Percentiles rank a stretch among this genome's conserved stretches.
Conservation (phyloP, 2,113 vertebrate species). For the Cettia cetti region DNA sequence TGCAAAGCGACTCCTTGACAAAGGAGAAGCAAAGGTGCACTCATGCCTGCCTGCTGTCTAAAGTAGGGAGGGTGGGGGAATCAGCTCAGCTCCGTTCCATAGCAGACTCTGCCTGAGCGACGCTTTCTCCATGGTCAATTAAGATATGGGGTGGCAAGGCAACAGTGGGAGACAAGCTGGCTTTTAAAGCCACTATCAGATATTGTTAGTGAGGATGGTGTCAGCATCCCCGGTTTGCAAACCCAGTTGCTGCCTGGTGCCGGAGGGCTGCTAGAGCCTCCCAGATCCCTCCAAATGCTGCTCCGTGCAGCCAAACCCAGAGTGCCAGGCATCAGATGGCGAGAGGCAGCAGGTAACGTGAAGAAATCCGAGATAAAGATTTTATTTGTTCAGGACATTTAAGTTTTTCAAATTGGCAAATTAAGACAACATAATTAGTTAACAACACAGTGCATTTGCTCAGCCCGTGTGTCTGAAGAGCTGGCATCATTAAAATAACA, state of each 20-base stretch:
- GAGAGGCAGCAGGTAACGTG: not conserved
- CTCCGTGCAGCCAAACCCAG: not conserved
- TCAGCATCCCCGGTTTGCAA: not conserved
- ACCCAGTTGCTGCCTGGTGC: not conserved
- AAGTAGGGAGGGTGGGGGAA: not conserved
- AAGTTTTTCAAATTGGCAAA: conserved; percentile 50
- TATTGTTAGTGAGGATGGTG: not conserved
- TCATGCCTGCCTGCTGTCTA: not conserved
- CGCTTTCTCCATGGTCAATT: not conserved
- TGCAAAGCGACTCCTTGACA: not conserved
- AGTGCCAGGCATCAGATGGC: not conserved
- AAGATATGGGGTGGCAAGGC: not conserved
- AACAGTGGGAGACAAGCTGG: not conserved
- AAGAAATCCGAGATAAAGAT: conserved; percentile 28
- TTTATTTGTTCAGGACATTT: conserved; percentile 61
- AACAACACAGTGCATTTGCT: conserved; percentile 29
- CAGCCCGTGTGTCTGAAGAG: not conserved
- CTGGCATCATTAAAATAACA: conserved; percentile 36
- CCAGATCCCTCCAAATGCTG: not conserved
- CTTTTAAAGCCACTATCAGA: not conserved
- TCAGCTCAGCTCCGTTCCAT: not conserved
- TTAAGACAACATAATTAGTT: conserved; percentile 55
- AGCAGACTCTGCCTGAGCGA: not conserved
- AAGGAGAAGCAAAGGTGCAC: not conserved
- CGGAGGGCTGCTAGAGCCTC: not conserved